phyloP scores from a whole-genome alignment of 2,113 vertebrate species.

The Neofelis nebulosa region DNA sequence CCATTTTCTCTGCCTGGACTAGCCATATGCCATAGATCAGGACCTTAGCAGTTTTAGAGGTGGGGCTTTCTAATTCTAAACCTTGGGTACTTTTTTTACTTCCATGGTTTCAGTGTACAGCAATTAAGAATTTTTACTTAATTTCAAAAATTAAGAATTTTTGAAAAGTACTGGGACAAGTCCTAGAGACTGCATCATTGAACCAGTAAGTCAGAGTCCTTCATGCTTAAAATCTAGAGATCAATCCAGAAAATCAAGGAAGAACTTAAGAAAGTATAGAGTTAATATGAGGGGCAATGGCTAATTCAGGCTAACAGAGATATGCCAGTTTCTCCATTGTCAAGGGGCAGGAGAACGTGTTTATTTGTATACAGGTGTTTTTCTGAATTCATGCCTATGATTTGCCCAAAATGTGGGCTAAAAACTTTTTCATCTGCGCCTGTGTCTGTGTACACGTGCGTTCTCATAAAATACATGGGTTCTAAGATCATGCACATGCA shows the following conservation, averaged over 20 bases:
- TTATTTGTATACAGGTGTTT: neutral
- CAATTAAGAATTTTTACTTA: neutral
- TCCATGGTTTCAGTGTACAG: neutral
- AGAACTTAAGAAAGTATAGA: neutral
- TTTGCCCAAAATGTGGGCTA: neutral
- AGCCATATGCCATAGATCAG: neutral
- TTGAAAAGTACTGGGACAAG: neutral
- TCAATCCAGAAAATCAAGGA: neutral
- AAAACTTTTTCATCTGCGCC: neutral
- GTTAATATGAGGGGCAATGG: neutral
- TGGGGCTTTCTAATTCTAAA: neutral
- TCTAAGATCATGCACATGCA: neutral
- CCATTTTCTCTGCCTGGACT: neutral
- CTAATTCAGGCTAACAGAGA: neutral
- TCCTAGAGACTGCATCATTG: neutral
- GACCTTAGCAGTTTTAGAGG: neutral
- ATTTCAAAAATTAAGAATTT: neutral
- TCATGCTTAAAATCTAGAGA: neutral
- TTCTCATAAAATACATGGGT: neutral
- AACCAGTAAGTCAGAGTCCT: neutral
- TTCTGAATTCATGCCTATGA: neutral
- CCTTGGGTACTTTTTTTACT: neutral
- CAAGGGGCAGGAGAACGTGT: neutral
- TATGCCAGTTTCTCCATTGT: neutral
- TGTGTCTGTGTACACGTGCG: neutral